These are phyloP conservation scores for Scrobipalpa atriplicella DNA, from an alignment of 2,888 invertebrate genomes.

Conservation along the genomic window DNA sequence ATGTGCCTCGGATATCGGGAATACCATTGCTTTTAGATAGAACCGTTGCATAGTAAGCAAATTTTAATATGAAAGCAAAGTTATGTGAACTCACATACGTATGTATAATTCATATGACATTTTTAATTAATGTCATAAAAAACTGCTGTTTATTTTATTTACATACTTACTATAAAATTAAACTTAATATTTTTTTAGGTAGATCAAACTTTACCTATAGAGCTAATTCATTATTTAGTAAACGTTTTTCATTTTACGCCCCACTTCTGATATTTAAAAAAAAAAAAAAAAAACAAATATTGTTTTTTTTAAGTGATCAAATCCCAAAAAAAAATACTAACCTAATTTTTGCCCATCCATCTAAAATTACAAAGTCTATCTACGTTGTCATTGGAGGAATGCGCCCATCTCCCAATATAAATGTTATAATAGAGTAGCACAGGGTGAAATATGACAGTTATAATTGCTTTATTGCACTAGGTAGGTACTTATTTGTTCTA, in stretches of 20 bases:
- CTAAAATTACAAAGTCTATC: slow-evolving; percentile 54
- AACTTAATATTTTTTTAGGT: too few relatives aligned
- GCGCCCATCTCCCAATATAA: slow-evolving; percentile 68
- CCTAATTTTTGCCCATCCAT: slow-evolving; percentile 18
- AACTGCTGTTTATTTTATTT: too few relatives aligned
- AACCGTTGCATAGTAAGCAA: background rate
- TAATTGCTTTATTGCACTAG: slow-evolving; percentile 79
- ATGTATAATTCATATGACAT: too few relatives aligned
- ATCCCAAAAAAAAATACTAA: background rate
- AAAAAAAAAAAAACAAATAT: too few relatives aligned
- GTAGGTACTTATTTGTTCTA: slow-evolving; percentile 43
- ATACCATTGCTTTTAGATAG: slow-evolving; percentile 7
- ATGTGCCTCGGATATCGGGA: slow-evolving; percentile 25
- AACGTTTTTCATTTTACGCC: too few relatives aligned
- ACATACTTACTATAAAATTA: too few relatives aligned
- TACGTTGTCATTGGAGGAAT: slow-evolving; percentile 40
- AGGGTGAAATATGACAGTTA: slow-evolving; percentile 79
- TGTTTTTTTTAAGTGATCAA: too few relatives aligned
- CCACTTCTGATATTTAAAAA: too few relatives aligned
- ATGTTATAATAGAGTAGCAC: slow-evolving; percentile 73
- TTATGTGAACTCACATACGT: background rate
- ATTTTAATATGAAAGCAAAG: background rate
- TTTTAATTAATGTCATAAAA: too few relatives aligned
- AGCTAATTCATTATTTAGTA: too few relatives aligned
- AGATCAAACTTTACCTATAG: too few relatives aligned